Conservation (phyloP, 2,888 invertebrate genomes). For the Serripes groenlandicus region DNA sequence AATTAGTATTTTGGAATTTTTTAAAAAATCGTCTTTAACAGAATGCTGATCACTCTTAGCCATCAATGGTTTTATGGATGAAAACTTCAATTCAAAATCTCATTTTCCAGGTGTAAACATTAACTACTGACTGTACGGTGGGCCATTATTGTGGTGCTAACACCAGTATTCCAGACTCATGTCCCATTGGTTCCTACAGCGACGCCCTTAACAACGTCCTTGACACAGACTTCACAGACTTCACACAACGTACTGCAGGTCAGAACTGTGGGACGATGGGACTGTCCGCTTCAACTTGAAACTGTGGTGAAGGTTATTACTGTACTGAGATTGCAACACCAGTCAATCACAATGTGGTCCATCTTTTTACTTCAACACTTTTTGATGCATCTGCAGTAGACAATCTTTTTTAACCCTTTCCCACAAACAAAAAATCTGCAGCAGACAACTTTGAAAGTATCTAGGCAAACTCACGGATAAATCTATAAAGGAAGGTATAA, state of each 20-base stretch:
- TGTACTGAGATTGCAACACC: conserved; percentile 78
- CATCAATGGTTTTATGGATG: no score
- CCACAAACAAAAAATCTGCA: no score
- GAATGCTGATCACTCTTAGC: no score
- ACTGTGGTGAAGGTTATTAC: conserved; percentile 83
- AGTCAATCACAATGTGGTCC: conserved; percentile 74
- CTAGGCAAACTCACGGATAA: no score
- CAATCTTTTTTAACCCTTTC: no score
- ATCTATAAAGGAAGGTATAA: no score
- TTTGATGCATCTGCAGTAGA: no score
- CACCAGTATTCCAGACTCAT: conserved; percentile 81
- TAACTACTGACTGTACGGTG: conserved; percentile 81
- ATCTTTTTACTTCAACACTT: no score
- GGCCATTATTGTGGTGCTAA: conserved; percentile 84
- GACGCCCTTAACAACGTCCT: conserved; percentile 72
- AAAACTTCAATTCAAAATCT: no score
- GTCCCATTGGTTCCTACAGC: conserved; percentile 82
- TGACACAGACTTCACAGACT: conserved; percentile 78
- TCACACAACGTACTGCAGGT: conserved; percentile 82
- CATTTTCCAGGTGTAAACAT: conserved; percentile 80
- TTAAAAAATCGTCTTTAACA: no score
- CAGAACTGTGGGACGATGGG: conserved; percentile 81
- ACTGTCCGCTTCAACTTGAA: conserved; percentile 77
- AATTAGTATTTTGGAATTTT: no score
- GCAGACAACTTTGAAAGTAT: no score